Percentiles rank a stretch among this genome's conserved stretches.
Conservation (phyloP, 2,888 invertebrate species). For the Pammene fasciana region DNA sequence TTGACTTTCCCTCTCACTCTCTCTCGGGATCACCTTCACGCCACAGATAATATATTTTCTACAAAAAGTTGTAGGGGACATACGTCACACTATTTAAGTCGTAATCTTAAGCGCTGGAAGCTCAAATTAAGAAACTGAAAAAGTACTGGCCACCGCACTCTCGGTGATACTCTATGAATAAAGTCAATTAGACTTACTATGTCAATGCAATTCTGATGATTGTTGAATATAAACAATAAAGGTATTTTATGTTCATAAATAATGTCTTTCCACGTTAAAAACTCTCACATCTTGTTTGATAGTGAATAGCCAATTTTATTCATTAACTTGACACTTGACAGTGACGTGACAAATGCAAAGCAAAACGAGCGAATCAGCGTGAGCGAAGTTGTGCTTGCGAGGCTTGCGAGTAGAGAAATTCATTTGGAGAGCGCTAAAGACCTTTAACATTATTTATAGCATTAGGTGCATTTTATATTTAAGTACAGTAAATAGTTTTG, state of each 20-base stretch:
- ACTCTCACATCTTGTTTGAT: no score
- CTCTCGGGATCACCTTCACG: neutral
- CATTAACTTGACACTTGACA: neutral
- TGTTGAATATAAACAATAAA: no score
- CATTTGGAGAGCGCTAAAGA: neutral
- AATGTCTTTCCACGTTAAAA: no score
- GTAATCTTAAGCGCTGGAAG: slow-evolving; percentile 7
- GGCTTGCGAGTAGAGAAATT: neutral
- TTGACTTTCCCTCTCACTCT: slow-evolving; percentile 1
- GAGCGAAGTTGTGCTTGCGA: neutral
- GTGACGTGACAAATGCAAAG: neutral
- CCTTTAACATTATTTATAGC: neutral
- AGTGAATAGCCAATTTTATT: neutral
- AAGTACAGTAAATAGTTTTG: neutral
- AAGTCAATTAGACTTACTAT: no score
- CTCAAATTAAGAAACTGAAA: neutral
- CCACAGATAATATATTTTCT: neutral
- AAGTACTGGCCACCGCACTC: no score
- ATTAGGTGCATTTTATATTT: neutral
- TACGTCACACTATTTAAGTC: neutral
- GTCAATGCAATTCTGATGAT: no score
- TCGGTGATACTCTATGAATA: no score
- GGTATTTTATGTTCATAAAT: no score
- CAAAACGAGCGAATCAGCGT: neutral
- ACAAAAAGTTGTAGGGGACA: neutral